A percentile compares a stretch with the other conserved stretches of the same genome.
phyloP scores from a whole-genome alignment of 2,888 invertebrate species.

The Tolmerus cingulatus region DNA sequence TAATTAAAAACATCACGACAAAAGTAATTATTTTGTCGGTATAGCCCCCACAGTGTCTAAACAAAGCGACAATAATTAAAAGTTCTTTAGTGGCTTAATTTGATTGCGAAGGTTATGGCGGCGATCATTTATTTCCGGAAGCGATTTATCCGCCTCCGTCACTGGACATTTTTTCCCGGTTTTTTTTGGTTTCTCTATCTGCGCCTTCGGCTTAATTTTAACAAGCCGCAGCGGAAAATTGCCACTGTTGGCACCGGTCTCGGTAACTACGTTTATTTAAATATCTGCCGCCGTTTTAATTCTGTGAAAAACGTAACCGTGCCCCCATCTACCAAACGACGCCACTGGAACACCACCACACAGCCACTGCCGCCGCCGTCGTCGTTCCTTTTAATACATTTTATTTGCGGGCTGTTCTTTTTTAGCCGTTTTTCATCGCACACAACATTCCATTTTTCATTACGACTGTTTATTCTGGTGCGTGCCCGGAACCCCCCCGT shows the following conservation, averaged over 20 bases:
- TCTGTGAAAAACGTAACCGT: neutral
- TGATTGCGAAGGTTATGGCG: conserved; percentile 10
- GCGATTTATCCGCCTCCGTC: neutral
- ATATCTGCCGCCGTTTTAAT: conserved; percentile 10
- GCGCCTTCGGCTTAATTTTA: conserved; percentile 15
- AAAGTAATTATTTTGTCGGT: conserved; percentile 17
- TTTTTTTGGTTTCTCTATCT: neutral
- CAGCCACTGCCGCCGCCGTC: neutral
- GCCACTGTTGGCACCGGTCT: neutral
- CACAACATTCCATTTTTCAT: conserved; percentile 25
- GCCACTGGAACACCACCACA: neutral
- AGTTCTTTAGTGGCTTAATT: conserved; percentile 31
- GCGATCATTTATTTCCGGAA: conserved; percentile 10
- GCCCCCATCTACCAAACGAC: neutral
- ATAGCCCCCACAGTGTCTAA: neutral
- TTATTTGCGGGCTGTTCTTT: conserved; percentile 11
- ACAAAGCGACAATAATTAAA: conserved; percentile 29
- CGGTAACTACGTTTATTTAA: neutral
- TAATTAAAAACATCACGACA: conserved; percentile 11
- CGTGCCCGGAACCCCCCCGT: neutral
- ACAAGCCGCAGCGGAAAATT: conserved; percentile 18
- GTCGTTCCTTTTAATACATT: neutral
- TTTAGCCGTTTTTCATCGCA: conserved; percentile 11
- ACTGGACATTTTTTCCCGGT: neutral
- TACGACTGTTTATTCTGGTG: conserved; percentile 15